These are phyloP conservation scores for Oreochromis grahami DNA, from an alignment of 2,797 vertebrate genomes.

Conservation along the genomic window DNA sequence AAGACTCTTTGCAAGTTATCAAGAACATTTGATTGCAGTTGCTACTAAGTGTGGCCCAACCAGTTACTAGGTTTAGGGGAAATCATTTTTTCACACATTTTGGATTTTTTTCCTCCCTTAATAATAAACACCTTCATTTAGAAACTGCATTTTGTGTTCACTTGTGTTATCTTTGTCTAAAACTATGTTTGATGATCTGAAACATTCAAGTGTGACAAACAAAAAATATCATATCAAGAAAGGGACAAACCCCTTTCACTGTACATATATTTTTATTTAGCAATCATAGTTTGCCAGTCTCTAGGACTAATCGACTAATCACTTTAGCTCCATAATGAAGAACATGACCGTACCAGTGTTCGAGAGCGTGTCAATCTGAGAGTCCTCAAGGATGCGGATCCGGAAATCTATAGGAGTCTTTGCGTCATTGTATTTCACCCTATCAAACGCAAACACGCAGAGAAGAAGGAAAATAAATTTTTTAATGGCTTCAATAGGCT, in stretches of 20 bases:
- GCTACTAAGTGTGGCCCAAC: not conserved
- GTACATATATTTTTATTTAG: not conserved
- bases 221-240: not conserved
- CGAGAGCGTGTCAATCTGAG: fast-evolving
- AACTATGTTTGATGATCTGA: not conserved
- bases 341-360: not conserved
- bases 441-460: not conserved
- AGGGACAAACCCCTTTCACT: not conserved
- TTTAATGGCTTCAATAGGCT: not conserved
- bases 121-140: not conserved
- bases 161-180: not conserved
- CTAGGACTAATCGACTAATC: not conserved
- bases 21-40: not conserved
- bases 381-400: conserved; percentile 19
- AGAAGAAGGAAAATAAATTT: not conserved
- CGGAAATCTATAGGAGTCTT: not conserved
- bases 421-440: not conserved
- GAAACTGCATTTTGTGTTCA: not conserved
- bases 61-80: not conserved
- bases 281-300: not conserved
- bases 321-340: not conserved
- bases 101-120: not conserved
- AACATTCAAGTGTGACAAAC: not conserved
- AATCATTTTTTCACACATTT: not conserved
- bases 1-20: not conserved